A percentile compares a stretch with the other conserved stretches of the same genome.
Evolutionary conservation across 2,888 invertebrate genomes (phyloP).

Genomic region (Drosophila atroscutellata): DNA sequence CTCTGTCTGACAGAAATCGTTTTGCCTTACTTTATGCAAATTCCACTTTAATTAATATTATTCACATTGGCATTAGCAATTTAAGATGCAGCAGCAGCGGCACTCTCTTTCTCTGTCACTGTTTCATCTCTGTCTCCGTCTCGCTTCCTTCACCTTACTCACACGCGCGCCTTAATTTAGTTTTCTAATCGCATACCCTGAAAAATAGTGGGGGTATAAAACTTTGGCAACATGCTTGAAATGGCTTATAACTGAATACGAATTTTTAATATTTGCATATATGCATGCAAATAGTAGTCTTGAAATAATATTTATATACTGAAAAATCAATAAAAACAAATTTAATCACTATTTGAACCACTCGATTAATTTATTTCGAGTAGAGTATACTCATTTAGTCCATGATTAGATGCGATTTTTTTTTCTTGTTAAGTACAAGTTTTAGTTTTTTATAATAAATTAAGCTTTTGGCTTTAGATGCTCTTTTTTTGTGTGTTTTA

Average conservation of each 20-base stretch:
- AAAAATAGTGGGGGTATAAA: background rate
- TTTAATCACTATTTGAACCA: conserved; percentile 13
- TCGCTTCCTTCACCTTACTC: conserved; percentile 47
- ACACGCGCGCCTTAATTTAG: conserved; percentile 72
- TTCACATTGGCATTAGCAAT: conserved; percentile 48
- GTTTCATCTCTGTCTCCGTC: conserved; percentile 15
- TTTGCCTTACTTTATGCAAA: conserved; percentile 76
- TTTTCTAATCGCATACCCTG: conserved; percentile 65
- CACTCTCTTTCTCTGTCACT: conserved; percentile 54
- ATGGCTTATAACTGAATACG: background rate
- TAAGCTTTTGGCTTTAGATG: conserved; percentile 66
- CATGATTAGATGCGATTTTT: conserved; percentile 18
- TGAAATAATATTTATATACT: background rate
- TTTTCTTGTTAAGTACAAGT: conserved; percentile 72
- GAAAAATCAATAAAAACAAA: background rate
- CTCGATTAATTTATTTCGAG: background rate
- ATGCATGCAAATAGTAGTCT: background rate
- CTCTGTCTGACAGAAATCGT: conserved; percentile 77
- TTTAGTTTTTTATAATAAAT: conserved; percentile 80
- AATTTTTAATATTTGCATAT: background rate
- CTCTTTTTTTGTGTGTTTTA: conserved; percentile 62
- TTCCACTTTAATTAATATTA: conserved; percentile 78
- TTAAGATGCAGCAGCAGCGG: conserved; percentile 42
- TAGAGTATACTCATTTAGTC: conserved; percentile 38
- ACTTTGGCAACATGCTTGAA: background rate